Base-by-base conservation (phyloP, 2,888 invertebrate genomes). In the Phorcus lineatus region DNA sequence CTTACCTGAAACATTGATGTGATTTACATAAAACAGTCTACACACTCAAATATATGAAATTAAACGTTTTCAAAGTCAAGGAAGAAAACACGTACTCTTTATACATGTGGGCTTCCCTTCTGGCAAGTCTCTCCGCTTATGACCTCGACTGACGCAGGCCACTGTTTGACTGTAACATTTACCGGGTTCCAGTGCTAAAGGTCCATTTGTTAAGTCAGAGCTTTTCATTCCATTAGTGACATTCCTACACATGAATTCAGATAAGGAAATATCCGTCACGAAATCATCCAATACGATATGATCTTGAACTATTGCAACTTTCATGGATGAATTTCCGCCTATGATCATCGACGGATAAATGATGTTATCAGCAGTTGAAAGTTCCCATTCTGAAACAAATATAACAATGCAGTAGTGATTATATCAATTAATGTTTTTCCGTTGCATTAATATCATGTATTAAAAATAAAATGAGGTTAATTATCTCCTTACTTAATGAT, bases 141-240 rank as follows among this genome's bases (percentile, higher is more conserved):
- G 88, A 0, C 87, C 86, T 47, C 80, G 79, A 0, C 86, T 86
- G 2, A 86, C 80, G 1, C 86, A 87, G 66, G 78, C 82, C 54
- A 88, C 54, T 0, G 85, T 82, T 28, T 85, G 83, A 66, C 84
- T 79, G 3, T 86, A 75, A 80, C 87, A 88, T 52, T 86, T 80
- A 0, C 88, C 88, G 9, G 88, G 88, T 52, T 88, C 87, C 82
- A 88, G 80, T 13, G 57, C 19, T 40, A 87, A 87, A 53, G 81
- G 79, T 9, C 80, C 62, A 22, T 82, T 75, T n/a, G n/a, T n/a
- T n/a, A n/a, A n/a, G n/a, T n/a, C n/a, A n/a, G n/a, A n/a, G 66
- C 22, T 81, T 3, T 57, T 40, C 0, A 57, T 36, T 6, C 84
- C 84, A 28, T 79, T 54, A 9, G 84, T 81, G 82, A 84, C 82